Evolutionary conservation across 2,888 invertebrate species (phyloP), one percentile per base, ranked within the genome.

Genomic region (Mamestra brassicae): DNA sequence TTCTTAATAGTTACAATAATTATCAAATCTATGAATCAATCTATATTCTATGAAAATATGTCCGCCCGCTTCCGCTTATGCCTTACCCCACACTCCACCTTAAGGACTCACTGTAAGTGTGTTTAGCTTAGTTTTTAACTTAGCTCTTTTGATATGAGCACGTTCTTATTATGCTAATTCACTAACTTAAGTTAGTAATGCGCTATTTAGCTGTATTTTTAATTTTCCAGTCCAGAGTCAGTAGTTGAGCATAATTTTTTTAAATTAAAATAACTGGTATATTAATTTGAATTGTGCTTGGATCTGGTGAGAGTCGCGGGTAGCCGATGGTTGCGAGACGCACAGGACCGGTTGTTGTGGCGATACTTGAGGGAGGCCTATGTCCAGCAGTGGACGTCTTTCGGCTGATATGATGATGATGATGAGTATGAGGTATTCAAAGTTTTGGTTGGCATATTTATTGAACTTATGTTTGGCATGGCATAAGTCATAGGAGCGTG

Each of bases 91-190:
- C 50, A 13, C 11, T 0, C 70, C 66, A 78, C 82, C 86, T 88
- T 89, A 88, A 91, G 89, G 89, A 92, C 91, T 91, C 87, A 87
- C 90, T 90, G 83, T 90, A 89, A 92, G 90, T 89, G 81, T 89
- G 88, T 90, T 90, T 88, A 90, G 89, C 88, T 90, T 89, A 92
- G 91, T 90, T 91, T 90, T 92, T 89, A 90, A 92, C 90, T 90
- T 88, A 87, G 86, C 84, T 84, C 90, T 89, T 90, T 90, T 90
- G 91, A 91, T 88, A 90, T 84, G 81, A 89, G 87, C 87, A 88
- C 87, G 86, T 86, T 86, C 86, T 81, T 89, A 85, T 89, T 88
- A 90, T 86, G 88, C 82, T 90, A 89, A 92, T 90, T 86, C 86
- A 87, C 79, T 82, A 77, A 85, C 86, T 85, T 85, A 85, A 85